Conservation (phyloP, 2,797 vertebrate species). For the Chiloscyllium punctatum region DNA sequence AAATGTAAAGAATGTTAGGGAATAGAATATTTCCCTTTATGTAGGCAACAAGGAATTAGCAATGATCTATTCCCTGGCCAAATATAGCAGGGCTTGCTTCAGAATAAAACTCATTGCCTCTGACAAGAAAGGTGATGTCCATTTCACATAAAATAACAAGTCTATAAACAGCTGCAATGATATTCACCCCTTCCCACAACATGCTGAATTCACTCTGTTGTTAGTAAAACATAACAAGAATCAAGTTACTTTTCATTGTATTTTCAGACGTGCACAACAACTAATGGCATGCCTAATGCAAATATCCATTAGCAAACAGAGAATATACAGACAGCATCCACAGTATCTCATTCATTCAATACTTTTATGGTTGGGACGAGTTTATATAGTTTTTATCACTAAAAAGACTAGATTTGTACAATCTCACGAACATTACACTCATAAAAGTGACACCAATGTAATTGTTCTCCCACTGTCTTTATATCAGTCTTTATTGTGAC, state of each 20-base stretch:
- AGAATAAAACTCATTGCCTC: not conserved
- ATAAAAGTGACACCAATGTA: not conserved
- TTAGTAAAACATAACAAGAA: conserved; percentile 2
- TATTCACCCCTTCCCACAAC: not conserved
- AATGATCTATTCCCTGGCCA: not conserved
- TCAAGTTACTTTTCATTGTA: not conserved
- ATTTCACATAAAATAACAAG: not conserved
- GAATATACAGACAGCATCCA: not conserved
- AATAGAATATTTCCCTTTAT: not conserved
- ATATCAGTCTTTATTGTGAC: not conserved
- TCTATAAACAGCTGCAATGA: not conserved
- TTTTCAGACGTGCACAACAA: conserved; percentile 6
- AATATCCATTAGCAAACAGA: conserved; percentile 18
- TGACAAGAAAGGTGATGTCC: not conserved
- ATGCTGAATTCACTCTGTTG: not conserved
- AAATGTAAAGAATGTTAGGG: not conserved
- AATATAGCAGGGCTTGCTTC: not conserved
- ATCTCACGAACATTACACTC: not conserved
- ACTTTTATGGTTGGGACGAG: conserved; percentile 13
- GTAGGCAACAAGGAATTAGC: not conserved
- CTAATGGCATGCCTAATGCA: not conserved
- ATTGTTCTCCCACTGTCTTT: not conserved
- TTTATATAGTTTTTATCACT: not conserved
- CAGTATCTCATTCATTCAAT: conserved; percentile 16
- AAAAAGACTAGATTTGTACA: not conserved